Conservation (phyloP, 2,113 vertebrate genomes). For the Hippocampus zosterae region DNA sequence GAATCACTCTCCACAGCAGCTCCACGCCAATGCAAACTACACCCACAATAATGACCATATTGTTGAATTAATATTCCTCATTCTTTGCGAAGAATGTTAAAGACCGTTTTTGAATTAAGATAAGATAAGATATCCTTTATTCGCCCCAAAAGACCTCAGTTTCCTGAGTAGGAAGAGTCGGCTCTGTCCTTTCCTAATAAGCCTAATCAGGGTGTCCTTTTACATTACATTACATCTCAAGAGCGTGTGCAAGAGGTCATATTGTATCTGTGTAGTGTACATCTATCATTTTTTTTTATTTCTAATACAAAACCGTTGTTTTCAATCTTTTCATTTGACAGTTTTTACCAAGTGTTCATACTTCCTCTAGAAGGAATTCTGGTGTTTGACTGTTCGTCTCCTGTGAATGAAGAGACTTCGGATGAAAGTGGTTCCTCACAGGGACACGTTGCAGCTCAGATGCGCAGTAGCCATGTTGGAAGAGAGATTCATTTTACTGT, state of each 20-base stretch:
- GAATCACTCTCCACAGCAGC: too few relatives aligned
- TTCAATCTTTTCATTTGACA: conserved; percentile 45
- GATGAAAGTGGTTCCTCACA: conserved; percentile 46
- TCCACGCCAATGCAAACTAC: not conserved
- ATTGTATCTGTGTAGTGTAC: not conserved
- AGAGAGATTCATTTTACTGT: conserved; percentile 75
- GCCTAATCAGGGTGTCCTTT: too few relatives aligned
- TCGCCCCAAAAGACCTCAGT: too few relatives aligned
- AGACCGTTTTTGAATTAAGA: not conserved
- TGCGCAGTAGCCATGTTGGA: conserved; percentile 66
- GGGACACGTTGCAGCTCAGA: conserved; percentile 81
- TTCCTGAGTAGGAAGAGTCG: too few relatives aligned
- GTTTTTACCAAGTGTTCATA: conserved; percentile 90
- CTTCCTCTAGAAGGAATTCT: conserved; percentile 72
- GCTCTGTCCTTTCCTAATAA: too few relatives aligned
- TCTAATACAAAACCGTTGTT: not conserved
- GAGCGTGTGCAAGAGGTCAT: not conserved
- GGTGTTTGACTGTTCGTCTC: conserved; percentile 80
- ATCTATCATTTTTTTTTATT: not conserved
- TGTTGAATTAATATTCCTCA: not conserved
- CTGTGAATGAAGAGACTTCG: conserved; percentile 60
- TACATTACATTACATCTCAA: too few relatives aligned
- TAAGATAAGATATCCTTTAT: too few relatives aligned
- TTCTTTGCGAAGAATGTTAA: not conserved
- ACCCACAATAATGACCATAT: not conserved